Evolutionary conservation across 2,113 vertebrate species (phyloP), one percentile per base, ranked within the genome.

Genomic region (Sorex araneus): DNA sequence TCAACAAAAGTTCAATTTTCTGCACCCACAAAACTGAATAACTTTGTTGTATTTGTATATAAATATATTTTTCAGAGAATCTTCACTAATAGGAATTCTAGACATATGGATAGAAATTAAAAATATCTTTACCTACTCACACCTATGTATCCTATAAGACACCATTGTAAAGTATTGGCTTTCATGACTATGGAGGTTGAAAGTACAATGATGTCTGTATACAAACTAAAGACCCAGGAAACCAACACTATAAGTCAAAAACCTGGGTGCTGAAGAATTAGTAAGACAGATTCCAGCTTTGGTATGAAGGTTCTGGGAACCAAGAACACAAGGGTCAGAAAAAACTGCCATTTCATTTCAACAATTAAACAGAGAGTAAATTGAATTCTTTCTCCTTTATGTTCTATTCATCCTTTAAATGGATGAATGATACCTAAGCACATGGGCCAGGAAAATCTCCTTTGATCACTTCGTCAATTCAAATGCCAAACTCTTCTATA

Each of bases 1-100:
- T 32, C n/a, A 69, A 32, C 13, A 64, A 23, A 93, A 84, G n/a
- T 73, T 66, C 21, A 76, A 81, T 16, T 66, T 87, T 74, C 54
- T 71, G 18, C 8, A 83, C 40, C 30, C 43, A 1, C 32, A 91
- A 84, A 71, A 19, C 19, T 84, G 19, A 57, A 8, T 40, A 30
- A 18, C 23, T 6, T 76, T 79, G 9, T 3, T 45, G 23, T 80
- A n/a, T 32, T 71, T n/a, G 15, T 71, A 28, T n/a, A 19, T 64
- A 64, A 36, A 11, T 32, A 74, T 40, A 27, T 8, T 66, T 71
- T 32, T n/a, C 54, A 74, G 54, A 73, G 67, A 80, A 73, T 64
- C 12, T 64, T 36, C 63, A 73, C 15, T 21, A 73, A 73, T 73
- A 69, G 19, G 36, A 28, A 6, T 11, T 11, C n/a, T 2, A 5